A percentile compares a stretch with the other conserved stretches of the same genome.
Evolutionary conservation across 2,113 vertebrate genomes (phyloP).

Genomic region (Percina caprodes): DNA sequence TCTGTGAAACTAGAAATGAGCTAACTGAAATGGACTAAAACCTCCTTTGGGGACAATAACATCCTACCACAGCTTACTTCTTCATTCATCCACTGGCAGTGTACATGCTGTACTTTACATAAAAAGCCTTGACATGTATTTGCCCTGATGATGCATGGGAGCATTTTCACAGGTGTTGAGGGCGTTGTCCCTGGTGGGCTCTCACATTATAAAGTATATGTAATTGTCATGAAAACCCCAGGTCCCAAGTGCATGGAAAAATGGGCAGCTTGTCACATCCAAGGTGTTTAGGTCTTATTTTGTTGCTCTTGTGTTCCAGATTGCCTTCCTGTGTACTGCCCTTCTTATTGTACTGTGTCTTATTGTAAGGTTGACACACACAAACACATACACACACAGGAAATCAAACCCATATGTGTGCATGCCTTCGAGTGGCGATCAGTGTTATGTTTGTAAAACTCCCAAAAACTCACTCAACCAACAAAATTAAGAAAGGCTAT

Average conservation of each 20-base stretch:
- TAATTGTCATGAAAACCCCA: slow-evolving; percentile 16
- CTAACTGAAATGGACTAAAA: slow-evolving; percentile 2
- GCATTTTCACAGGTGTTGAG: slow-evolving; percentile 19
- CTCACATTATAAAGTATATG: slow-evolving; percentile 23
- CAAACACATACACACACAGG: slow-evolving; percentile 2
- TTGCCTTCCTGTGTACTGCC: background rate
- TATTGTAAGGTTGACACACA: background rate
- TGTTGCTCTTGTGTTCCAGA: background rate
- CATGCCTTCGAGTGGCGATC: slow-evolving; percentile 6
- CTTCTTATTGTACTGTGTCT: background rate
- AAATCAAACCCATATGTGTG: background rate
- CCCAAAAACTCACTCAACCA: background rate
- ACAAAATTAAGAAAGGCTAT: background rate
- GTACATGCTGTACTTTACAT: slow-evolving; percentile 7
- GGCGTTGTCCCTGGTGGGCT: background rate
- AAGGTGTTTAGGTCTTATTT: background rate
- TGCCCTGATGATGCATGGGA: slow-evolving; percentile 34
- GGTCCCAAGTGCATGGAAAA: background rate
- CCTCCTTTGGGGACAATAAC: slow-evolving; percentile 33
- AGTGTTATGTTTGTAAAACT: background rate
- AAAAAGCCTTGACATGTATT: slow-evolving; percentile 6
- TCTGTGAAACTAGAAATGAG: slow-evolving; percentile 26
- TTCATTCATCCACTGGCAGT: slow-evolving; percentile 24
- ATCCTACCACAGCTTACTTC: background rate
- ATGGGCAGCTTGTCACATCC: background rate